Evolutionary conservation across 2,888 invertebrate genomes (phyloP), one percentile per base, ranked within the genome.

Genomic region (Criorhina ranunculi): DNA sequence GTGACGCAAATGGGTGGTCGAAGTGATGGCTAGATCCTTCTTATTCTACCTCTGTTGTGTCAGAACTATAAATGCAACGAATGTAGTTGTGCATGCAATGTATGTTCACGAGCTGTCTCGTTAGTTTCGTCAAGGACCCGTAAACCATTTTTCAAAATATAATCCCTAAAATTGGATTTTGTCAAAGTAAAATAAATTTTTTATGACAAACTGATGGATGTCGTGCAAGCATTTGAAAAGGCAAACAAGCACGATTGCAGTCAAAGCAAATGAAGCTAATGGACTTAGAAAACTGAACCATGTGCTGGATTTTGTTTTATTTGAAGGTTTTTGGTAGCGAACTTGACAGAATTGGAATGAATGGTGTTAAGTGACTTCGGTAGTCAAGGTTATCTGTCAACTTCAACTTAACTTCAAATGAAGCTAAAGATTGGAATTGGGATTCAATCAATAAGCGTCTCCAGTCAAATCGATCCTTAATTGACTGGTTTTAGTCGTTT

Each of bases 181-280:
- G 53, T 69, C 77, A 60, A 62, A 69, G 44, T 11, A 37, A 69
- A 60, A 60, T 55, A 51, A 60, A 77, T 67, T 69, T 60, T 60
- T 69, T 69, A 69, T 53, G 77, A 29, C 77, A 60, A 9, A 44
- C 29, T 77, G 77, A 69, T 78, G 69, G 69, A 69, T 78, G 55
- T 69, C 69, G 62, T 70, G 69, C 60, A 31, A 44, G 17, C 60
- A 12, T 69, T 69, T 78, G 77, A 78, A 69, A n/a, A 69, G 35
- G 51, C 44, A 42, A n/a, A 12, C n/a, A 8, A 29, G n/a, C 24
- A 31, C 35, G 33, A 44, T 55, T 24, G 17, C 1, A 55, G 24
- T 19, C 19, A 37, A 51, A 51, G 49, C 44, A 40, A 51, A 37
- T 44, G 9, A 55, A 15, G 35, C 59, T 59, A 70, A 55, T 66